Base-by-base conservation (phyloP, 2,113 vertebrate genomes). In the Crotalus tigris region DNA sequence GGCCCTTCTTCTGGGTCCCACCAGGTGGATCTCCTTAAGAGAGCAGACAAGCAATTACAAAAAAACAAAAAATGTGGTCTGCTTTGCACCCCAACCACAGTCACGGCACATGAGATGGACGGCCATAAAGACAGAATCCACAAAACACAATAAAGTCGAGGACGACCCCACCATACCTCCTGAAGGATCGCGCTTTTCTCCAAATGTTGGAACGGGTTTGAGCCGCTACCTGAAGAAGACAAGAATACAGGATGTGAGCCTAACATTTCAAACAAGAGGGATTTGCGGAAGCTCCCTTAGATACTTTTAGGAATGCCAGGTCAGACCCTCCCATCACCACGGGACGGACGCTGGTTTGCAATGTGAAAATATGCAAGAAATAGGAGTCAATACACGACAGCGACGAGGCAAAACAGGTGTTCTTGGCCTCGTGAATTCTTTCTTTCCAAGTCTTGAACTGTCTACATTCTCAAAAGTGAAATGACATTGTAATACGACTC, bases 171-270 rank as follows among this genome's bases (percentile, higher is more conserved):
- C 57, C 97, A 44, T 98, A 99, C 99, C 99, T 99, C 99, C 95
- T 99, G 99, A 90, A 99, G 96, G 17, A 99, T 99, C 1, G 99
- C 98, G 57, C 99, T 99, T 97, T 99, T 99, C 97, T 99, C 99
- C 97, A 99, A 97, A 89, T 99, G 98, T 95, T 99, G 99, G 97
- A 99, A 99, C 91, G 99, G 99, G 93, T 99, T 99, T 3, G 99
- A 99, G 93, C 98, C 98, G 92, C 99, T 99, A 61, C 99, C 99
- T 99, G 96, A 49, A 94, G 85, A 13, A 93, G 0, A 90, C 94
- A 87, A 49, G 53, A 89, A 94, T 24, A 24, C 39, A 46, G 0
- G n/a, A 44, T 0, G 23, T 26, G 10, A 33, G 15, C 6, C 51
- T 3, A 51, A 19, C 49, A 53, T 3, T n/a, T 53, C 86, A 57